A percentile compares a stretch with the other conserved stretches of the same genome.
phyloP scores from a whole-genome alignment of 2,113 vertebrate genomes.

The Azemiops feae region DNA sequence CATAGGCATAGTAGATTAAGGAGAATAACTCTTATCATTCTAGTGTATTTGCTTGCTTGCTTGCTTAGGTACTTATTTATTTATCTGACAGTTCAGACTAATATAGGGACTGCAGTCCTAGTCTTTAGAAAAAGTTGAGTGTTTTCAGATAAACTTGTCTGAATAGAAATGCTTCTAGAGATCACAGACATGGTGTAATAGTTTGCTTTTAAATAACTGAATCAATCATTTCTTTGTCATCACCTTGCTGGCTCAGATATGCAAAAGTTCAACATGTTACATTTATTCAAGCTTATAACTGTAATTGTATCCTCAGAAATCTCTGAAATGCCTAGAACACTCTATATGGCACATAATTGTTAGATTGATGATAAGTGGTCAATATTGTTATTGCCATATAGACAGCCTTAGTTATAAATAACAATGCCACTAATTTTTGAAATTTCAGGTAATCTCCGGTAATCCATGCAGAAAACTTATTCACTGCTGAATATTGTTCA shows the following conservation, averaged over 20 bases:
- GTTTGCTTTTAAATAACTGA: conserved; percentile 39
- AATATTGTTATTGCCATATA: neutral
- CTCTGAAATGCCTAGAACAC: neutral
- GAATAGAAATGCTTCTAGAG: neutral
- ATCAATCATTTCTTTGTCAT: conserved; percentile 13
- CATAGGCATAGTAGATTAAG: neutral
- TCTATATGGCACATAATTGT: neutral
- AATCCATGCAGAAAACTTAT: neutral
- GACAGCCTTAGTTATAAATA: neutral
- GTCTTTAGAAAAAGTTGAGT: neutral
- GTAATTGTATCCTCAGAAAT: neutral
- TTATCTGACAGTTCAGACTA: neutral
- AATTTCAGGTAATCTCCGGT: neutral
- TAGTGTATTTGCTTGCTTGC: no score
- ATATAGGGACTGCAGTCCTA: neutral
- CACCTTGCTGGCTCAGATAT: neutral
- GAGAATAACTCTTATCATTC: neutral
- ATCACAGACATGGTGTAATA: neutral
- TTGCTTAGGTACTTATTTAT: no score
- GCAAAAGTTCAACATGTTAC: neutral
- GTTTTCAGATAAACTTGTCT: neutral
- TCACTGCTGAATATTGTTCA: neutral
- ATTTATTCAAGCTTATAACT: neutral
- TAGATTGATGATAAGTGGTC: neutral
- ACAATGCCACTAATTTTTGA: neutral